Percentiles rank a stretch among this genome's conserved stretches.
Conservation (phyloP, 2,797 vertebrate species). For the Danio kyathit region DNA sequence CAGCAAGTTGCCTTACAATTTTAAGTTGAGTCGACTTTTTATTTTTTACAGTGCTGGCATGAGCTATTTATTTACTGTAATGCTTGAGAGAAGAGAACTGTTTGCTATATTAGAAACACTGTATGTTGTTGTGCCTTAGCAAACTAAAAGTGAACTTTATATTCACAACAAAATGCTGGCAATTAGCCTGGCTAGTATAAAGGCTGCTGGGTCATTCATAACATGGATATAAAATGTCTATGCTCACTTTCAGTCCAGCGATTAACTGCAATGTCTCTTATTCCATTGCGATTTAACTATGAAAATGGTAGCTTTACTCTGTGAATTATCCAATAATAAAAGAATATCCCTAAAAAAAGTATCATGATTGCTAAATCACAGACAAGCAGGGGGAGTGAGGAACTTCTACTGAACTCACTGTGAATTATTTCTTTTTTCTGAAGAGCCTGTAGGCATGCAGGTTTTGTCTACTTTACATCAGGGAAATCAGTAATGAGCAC, state of each 20-base stretch:
- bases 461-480: constrained; percentile 9
- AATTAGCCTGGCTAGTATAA: too few species aligned
- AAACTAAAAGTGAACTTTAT: too few species aligned
- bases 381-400: constrained; percentile 1
- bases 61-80: too few species aligned
- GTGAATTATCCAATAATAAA: background rate
- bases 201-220: background rate
- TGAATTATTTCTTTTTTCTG: constrained; percentile 1
- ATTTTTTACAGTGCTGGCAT: too few species aligned
- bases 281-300: background rate
- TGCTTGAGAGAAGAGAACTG: too few species aligned
- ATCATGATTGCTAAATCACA: background rate
- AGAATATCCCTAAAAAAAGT: background rate
- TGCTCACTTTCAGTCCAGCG: background rate
- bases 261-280: background rate
- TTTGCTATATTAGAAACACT: too few species aligned
- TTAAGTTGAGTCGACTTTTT: too few species aligned
- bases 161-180: too few species aligned
- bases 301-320: background rate
- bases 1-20: too few species aligned
- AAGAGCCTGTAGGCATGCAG: background rate
- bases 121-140: too few species aligned
- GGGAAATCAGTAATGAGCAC: constrained; percentile 6
- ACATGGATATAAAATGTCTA: background rate
- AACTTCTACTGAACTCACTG: constrained; percentile 4